These are phyloP conservation scores for Zosterops japonicus DNA, from an alignment of 2,113 vertebrate species.

Conservation along the genomic window DNA sequence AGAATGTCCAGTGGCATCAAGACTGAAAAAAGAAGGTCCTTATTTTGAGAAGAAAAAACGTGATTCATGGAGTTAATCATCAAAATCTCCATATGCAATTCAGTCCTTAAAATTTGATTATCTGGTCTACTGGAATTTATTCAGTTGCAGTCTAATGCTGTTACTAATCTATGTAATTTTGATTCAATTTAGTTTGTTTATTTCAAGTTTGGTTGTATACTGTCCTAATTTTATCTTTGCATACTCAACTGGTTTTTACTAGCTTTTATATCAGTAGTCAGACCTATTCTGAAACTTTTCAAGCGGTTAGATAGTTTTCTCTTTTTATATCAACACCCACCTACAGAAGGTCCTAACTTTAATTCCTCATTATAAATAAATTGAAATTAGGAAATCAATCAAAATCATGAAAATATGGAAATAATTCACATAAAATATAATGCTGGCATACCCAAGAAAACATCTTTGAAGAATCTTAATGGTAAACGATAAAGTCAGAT, in stretches of 20 bases:
- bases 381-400: background rate
- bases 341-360: background rate
- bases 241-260: background rate
- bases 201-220: background rate
- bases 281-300: background rate
- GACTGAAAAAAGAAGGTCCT: background rate
- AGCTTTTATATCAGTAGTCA: background rate
- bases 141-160: background rate
- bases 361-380: background rate
- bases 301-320: background rate
- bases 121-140: background rate
- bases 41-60: background rate
- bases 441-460: background rate
- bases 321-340: background rate
- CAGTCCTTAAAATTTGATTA: background rate
- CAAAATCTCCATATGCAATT: background rate
- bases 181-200: background rate
- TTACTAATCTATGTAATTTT: background rate
- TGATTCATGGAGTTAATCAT: background rate
- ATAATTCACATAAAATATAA: background rate
- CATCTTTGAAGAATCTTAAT: background rate
- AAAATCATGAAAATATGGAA: background rate
- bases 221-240: background rate
- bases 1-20: background rate
- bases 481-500: background rate